phyloP scores from a whole-genome alignment of 2,797 vertebrate species.

The Centropyge bicolor region DNA sequence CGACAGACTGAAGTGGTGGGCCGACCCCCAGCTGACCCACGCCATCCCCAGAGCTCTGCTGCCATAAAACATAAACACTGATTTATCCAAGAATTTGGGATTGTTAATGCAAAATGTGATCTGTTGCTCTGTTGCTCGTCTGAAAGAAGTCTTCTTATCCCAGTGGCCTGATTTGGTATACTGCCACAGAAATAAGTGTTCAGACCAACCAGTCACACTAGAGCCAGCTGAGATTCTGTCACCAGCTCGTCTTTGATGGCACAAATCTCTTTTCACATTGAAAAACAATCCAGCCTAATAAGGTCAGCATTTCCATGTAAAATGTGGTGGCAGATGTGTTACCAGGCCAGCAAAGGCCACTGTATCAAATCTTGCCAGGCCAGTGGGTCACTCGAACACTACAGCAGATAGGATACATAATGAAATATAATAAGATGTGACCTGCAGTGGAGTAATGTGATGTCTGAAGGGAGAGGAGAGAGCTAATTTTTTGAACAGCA shows the following conservation, averaged over 20 bases:
- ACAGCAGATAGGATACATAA: neutral
- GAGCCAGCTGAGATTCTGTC: slow-evolving; percentile 20
- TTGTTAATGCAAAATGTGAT: neutral
- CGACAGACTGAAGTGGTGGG: neutral
- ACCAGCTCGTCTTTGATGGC: neutral
- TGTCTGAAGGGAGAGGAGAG: slow-evolving; percentile 9
- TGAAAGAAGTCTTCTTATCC: neutral
- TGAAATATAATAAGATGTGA: slow-evolving; percentile 25
- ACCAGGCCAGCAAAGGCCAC: slow-evolving; percentile 13
- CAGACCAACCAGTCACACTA: neutral
- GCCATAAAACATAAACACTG: neutral
- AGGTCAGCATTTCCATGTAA: slow-evolving; percentile 20
- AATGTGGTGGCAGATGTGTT: slow-evolving; percentile 24
- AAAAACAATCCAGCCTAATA: slow-evolving; percentile 24
- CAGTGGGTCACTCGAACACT: slow-evolving; percentile 43
- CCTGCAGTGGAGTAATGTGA: slow-evolving; percentile 21
- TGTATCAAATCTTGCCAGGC: slow-evolving; percentile 12
- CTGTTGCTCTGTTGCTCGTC: neutral
- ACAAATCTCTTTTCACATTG: slow-evolving; percentile 18
- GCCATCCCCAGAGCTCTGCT: neutral
- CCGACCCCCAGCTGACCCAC: neutral
- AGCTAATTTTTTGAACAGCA: neutral
- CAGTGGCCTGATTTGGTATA: neutral
- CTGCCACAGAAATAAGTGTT: slow-evolving; percentile 1
- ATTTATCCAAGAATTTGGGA: neutral